Conservation (phyloP, 2,888 invertebrate species). For the Busseola fusca region DNA sequence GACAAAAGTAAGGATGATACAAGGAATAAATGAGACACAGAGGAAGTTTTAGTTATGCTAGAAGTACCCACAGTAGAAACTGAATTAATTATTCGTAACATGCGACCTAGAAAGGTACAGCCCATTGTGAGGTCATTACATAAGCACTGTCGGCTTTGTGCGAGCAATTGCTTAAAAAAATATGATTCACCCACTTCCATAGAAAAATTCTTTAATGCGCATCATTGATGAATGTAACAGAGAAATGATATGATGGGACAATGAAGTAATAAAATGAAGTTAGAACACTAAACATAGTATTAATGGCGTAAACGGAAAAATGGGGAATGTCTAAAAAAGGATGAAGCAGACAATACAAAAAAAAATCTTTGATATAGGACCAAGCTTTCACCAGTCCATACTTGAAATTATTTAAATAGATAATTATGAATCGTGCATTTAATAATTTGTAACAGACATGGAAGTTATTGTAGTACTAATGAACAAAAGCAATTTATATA, state of each 20-base stretch:
- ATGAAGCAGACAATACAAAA: background rate
- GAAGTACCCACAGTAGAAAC: conserved; percentile 54
- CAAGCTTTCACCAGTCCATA: background rate
- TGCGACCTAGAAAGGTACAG: conserved; percentile 65
- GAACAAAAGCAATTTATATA: conserved; percentile 48
- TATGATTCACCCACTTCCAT: conserved; percentile 54
- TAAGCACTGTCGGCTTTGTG: conserved; percentile 54
- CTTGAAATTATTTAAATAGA: background rate
- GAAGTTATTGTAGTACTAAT: conserved; percentile 32
- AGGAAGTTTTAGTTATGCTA: conserved; percentile 48
- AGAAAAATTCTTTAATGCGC: conserved; percentile 37
- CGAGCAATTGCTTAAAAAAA: conserved; percentile 59
- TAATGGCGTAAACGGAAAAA: background rate
- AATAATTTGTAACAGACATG: conserved; percentile 15
- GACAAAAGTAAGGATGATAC: conserved; percentile 12
- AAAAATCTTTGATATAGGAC: no score
- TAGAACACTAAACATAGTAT: background rate
- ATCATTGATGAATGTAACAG: conserved; percentile 27
- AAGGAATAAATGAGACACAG: conserved; percentile 29
- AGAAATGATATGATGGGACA: background rate
- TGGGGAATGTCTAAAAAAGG: background rate
- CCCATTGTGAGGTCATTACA: conserved; percentile 62
- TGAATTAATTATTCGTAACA: conserved; percentile 66
- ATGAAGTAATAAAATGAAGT: background rate
- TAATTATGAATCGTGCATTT: conserved; percentile 2